Conservation (phyloP, 2,113 vertebrate species). For the Anser cygnoides region DNA sequence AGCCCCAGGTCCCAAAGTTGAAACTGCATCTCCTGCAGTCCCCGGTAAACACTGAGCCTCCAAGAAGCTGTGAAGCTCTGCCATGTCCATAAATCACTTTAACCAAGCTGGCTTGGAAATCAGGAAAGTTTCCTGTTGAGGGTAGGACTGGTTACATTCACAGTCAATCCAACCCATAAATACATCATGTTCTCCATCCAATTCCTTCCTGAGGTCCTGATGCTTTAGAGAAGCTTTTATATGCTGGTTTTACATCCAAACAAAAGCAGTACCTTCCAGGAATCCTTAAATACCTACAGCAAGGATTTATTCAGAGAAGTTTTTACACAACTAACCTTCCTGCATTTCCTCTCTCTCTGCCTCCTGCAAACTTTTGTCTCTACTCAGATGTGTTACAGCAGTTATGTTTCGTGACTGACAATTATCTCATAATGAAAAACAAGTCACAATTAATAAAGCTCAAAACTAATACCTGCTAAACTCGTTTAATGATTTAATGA, state of each 20-base stretch:
- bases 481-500: slow-evolving; percentile 89
- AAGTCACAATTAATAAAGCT: slow-evolving; percentile 95
- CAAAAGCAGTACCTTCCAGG: background rate
- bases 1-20: background rate
- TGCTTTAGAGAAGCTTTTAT: background rate
- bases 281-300: background rate
- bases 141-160: background rate
- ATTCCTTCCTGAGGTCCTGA: background rate
- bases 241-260: background rate
- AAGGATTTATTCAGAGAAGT: background rate
- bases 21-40: background rate
- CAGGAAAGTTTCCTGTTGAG: background rate
- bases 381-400: slow-evolving; percentile 58
- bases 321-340: slow-evolving; percentile 11
- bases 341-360: slow-evolving; percentile 9
- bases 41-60: fast-evolving
- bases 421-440: slow-evolving; percentile 95
- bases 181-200: background rate
- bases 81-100: background rate
- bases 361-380: slow-evolving; percentile 61
- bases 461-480: slow-evolving; percentile 87
- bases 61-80: background rate
- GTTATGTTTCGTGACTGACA: slow-evolving; percentile 89
- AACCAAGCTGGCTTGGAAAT: background rate
- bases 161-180: background rate